Percentiles rank a stretch among this genome's conserved stretches.
Evolutionary conservation across 2,113 vertebrate species (phyloP).

Genomic region (western clawed frog (Xenopus tropicalis)): UCB_Xtro_10.0 CM004443.2:207506501-207507000

Average conservation of each 20-base stretch:
- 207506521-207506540: neutral
- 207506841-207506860: slow-evolving; percentile 92
- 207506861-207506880: slow-evolving; percentile 92
- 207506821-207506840: slow-evolving; percentile 66
- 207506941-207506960: slow-evolving; percentile 91
- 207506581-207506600: slow-evolving; percentile 9
- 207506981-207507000: slow-evolving; percentile 71
- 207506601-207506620: slow-evolving; percentile 25
- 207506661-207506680: too few relatives aligned
- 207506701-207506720: slow-evolving; percentile 32
- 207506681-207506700: slow-evolving; percentile 1
- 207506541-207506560: neutral
- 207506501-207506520: slow-evolving; percentile 1
- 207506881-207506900: slow-evolving; percentile 71
- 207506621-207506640: neutral
- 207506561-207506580: slow-evolving; percentile 37
- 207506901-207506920: slow-evolving; percentile 69
- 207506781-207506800: slow-evolving; percentile 63
- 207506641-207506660: too few relatives aligned
- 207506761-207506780: slow-evolving; percentile 70
- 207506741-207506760: slow-evolving; percentile 73
- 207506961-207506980: slow-evolving; percentile 89
- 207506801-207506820: slow-evolving; percentile 62
- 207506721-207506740: slow-evolving; percentile 62
- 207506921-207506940: slow-evolving; percentile 80